Evolutionary conservation across 2,888 invertebrate genomes (phyloP), one percentile per base, ranked within the genome.

Genomic region (Xestoiulus laeticollis): DNA sequence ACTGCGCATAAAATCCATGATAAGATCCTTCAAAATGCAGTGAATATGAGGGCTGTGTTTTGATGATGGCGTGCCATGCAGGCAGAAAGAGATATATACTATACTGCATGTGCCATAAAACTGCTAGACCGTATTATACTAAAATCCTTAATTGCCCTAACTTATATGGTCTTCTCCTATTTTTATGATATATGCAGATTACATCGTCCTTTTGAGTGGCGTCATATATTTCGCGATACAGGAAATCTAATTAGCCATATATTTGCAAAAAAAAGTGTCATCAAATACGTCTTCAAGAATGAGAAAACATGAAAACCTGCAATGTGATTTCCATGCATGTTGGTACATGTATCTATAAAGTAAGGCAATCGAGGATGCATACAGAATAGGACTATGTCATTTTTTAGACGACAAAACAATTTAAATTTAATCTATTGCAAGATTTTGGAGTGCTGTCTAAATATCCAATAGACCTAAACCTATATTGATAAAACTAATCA

Each of bases 131-230:
- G 26, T 78, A 30, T 78, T 26, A 26, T 78, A 78, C 30, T 78
- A 78, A 38, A 78, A 78, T 78, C 26, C 78, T 78, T 78, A 78
- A 78, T 78, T 78, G 78, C 78, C 30, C 26, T 3, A 78, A 78
- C 78, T 22, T 78, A 30, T 30, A 78, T 26, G 78, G 30, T 78
- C 30, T 30, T 30, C 26, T 78, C 26, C 30, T 30, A 30, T 78
- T 78, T n/a, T 78, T 78, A 78, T 16, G 78, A 78, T 26, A 78
- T 26, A 78, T 30, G 78, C 78, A 26, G 30, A 68, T 68, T 22
- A 68, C 22, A 22, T 68, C 59, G 22, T 22, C 5, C 2, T 6
- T 0, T 22, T 68, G 22, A 16, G 26, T 78, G 78, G 78, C 78
- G 78, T 26, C 78, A 30, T 30, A 19, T 12, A 68, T 22, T 59